Evolutionary conservation across 2,888 invertebrate genomes (phyloP).

Genomic region (Pseudeuparius sepicola): DNA sequence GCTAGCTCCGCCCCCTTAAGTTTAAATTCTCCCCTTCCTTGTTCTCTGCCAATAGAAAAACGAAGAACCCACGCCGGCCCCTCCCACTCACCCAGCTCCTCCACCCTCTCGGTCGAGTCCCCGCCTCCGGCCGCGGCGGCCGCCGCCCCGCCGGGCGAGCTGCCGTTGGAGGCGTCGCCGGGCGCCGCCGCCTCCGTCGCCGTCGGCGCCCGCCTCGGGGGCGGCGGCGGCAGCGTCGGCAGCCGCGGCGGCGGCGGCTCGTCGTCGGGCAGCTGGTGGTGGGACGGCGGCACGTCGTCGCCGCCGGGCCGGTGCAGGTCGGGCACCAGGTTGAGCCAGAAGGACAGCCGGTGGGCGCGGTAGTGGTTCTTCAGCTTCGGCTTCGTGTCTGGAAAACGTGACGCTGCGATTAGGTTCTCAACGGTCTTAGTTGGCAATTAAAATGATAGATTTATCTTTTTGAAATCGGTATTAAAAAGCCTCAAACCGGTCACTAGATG

Average conservation of each 20-base stretch:
- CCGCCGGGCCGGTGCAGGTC: slow-evolving; percentile 82
- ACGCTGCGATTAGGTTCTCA: too few species aligned
- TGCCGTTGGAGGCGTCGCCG: slow-evolving; percentile 36
- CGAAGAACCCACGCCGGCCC: slow-evolving; percentile 1
- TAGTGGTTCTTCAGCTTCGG: slow-evolving; percentile 89
- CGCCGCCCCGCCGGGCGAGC: slow-evolving; percentile 15
- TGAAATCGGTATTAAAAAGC: too few species aligned
- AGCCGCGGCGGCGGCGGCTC: slow-evolving; percentile 44
- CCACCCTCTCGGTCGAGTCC: slow-evolving; percentile 40
- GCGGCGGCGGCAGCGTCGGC: slow-evolving; percentile 47
- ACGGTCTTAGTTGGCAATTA: too few species aligned
- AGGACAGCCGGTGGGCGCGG: slow-evolving; percentile 82
- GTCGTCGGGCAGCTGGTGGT: slow-evolving; percentile 70
- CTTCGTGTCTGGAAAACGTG: slow-evolving; percentile 69
- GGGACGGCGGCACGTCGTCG: slow-evolving; percentile 73
- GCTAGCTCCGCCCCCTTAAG: too few species aligned
- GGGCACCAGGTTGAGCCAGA: slow-evolving; percentile 92
- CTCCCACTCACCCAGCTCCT: slow-evolving; percentile 39
- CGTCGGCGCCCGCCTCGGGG: slow-evolving; percentile 43
- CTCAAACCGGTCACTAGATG: too few species aligned
- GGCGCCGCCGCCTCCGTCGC: slow-evolving; percentile 41
- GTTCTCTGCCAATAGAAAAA: too few species aligned
- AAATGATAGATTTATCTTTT: too few species aligned
- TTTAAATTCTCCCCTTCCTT: too few species aligned
- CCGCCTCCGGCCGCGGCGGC: slow-evolving; percentile 28